Evolutionary conservation across 2,113 vertebrate genomes (phyloP).

Genomic region (Pristiophorus japonicus): DNA sequence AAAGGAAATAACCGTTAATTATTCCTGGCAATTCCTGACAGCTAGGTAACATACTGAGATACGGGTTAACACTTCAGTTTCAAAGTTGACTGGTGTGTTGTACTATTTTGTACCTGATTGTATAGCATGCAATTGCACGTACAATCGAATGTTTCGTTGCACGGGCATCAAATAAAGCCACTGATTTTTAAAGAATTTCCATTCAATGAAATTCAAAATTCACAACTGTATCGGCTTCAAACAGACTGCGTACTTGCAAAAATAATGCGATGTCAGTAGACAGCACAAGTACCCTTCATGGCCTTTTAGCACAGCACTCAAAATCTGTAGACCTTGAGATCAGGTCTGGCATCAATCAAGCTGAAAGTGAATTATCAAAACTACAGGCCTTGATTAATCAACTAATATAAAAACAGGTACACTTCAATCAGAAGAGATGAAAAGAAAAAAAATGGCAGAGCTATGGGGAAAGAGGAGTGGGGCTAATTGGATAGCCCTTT

Average conservation of each 20-base stretch:
- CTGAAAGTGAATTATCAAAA: not conserved
- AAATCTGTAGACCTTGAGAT: not conserved
- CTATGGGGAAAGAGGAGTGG: not conserved
- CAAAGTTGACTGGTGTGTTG: not conserved
- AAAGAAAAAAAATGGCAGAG: not conserved
- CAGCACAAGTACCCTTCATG: not conserved
- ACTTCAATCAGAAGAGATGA: not conserved
- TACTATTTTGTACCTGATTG: not conserved
- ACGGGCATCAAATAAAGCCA: not conserved
- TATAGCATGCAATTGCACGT: not conserved
- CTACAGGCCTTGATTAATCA: not conserved
- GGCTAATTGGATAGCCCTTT: not conserved
- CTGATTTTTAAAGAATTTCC: not conserved
- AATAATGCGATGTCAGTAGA: too few relatives aligned
- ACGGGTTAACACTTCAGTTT: not conserved
- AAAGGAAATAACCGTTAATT: not conserved
- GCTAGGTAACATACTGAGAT: not conserved
- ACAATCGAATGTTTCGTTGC: not conserved
- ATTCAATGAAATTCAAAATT: not conserved
- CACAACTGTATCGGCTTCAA: not conserved
- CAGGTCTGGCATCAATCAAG: not conserved
- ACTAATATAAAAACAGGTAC: not conserved
- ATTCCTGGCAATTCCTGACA: not conserved
- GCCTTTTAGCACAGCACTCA: not conserved
- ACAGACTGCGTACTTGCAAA: not conserved